Base-by-base conservation (phyloP, 2,797 vertebrate species). In the Rhadinocentrus ornatus region DNA sequence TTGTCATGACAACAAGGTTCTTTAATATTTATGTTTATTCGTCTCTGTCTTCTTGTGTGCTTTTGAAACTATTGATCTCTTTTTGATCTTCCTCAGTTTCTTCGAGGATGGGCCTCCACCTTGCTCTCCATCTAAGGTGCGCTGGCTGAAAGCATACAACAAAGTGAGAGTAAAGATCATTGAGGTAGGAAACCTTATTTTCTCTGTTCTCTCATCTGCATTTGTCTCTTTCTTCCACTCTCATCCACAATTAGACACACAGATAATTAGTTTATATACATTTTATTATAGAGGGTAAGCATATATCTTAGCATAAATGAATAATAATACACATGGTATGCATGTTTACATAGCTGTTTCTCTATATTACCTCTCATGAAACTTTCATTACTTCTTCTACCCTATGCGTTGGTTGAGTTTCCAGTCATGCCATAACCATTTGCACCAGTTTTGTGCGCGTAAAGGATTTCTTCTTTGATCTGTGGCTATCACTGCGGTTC, bases 81-180 rank as follows among this genome's bases (percentile, higher is more conserved):
- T 44, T 67, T 54, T 72, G 46, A 69, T 73, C 65, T 53, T 71
- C 56, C 26, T 66, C 72, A 95, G 88, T 78, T 87, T 93, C 74
- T 80, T 78, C 39, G 93, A 94, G 52, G 87, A 85, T 5, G 94
- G 91, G 9, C 90, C 93, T 35, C 96, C 92, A 3, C 95, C 92
- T 0, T 96, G 96, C 80, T 93, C 96, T 57, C 96, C 96, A 1
- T 95, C 96, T 55, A 96, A 89, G 85, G 95, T 96, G 6, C 95
- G 86, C 22, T 99, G 98, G 98, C 94, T 99, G 70, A 96, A 96
- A 90, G 97, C 95, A 55, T 96, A 98, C 87, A 96, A 91, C 92
- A 97, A 95, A 95, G 96, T 99, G 54, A 94, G 95, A 81, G 89
- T 95, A 52, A 95, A 89, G 76, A 94, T 98, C n/a, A 95, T 95